A percentile compares a stretch with the other conserved stretches of the same genome.
Evolutionary conservation across 1,140 invertebrate species (phyloP).

Genomic region (Lamellibrachia luymesi): DNA sequence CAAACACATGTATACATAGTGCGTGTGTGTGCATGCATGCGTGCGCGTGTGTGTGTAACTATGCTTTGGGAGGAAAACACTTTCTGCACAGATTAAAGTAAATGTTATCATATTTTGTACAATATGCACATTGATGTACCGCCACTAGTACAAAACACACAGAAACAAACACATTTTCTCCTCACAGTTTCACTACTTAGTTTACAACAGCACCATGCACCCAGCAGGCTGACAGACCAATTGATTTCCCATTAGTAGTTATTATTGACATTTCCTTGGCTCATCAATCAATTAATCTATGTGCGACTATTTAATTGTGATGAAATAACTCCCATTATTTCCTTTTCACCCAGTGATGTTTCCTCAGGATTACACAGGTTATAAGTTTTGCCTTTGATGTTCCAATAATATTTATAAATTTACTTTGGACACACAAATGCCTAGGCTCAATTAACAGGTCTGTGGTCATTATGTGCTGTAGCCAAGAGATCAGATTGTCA

Average conservation of each 20-base stretch:
- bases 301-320: background rate
- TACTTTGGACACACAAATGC: background rate
- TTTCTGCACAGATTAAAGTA: too few relatives aligned
- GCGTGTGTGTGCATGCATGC: background rate
- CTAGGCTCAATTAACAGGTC: background rate
- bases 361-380: background rate
- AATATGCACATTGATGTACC: too few relatives aligned
- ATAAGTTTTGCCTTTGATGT: background rate
- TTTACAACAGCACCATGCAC: too few relatives aligned
- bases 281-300: background rate
- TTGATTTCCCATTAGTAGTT: background rate
- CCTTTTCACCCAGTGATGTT: conserved; percentile 27
- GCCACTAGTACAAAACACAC: too few relatives aligned
- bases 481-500: background rate
- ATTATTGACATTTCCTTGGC: background rate
- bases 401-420: background rate
- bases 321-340: conserved; percentile 12
- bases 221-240: background rate
- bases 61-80: too few relatives aligned
- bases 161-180: background rate
- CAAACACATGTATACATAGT: too few relatives aligned
- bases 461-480: too few relatives aligned
- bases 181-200: too few relatives aligned
- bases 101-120: too few relatives aligned
- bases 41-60: background rate